A percentile compares a stretch with the other conserved stretches of the same genome.
These are phyloP conservation scores for Prionailurus viverrinus DNA, from an alignment of 2,113 vertebrate genomes.

Conservation along the genomic window DNA sequence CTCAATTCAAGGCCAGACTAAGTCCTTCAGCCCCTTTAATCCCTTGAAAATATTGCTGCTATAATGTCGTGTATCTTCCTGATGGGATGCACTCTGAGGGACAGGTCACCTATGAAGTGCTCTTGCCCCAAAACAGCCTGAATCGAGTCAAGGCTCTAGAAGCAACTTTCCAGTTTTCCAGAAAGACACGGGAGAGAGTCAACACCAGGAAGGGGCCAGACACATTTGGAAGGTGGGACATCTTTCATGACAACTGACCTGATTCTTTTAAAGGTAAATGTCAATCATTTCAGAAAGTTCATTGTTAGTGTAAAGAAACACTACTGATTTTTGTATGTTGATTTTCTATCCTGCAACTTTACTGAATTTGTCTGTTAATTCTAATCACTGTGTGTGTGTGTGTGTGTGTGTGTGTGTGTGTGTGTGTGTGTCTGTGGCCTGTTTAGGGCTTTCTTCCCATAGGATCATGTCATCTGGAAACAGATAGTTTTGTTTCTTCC, in stretches of 20 bases:
- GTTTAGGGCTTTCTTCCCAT: not conserved
- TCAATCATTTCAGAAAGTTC: slow-evolving; percentile 13
- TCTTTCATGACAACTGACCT: not conserved
- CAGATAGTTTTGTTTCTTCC: not conserved
- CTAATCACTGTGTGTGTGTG: not conserved
- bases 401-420: not conserved
- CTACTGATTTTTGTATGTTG: not conserved
- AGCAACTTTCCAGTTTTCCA: not conserved
- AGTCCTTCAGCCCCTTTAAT: not conserved
- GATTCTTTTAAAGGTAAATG: not conserved
- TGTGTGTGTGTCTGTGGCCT: not conserved
- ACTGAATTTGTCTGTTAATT: not conserved
- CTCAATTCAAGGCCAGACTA: not conserved
- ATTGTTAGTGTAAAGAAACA: not conserved
- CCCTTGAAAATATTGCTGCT: accelerated
- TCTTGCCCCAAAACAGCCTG: not conserved
- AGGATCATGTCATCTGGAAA: not conserved
- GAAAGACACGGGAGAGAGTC: not conserved
- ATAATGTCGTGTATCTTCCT: not conserved
- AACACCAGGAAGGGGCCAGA: not conserved
- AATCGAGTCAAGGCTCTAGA: not conserved
- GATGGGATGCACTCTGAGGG: not conserved
- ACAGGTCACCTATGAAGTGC: not conserved
- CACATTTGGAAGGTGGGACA: not conserved
- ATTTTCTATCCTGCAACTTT: not conserved